Evolutionary conservation across 1,140 invertebrate genomes (phyloP), one percentile per base, ranked within the genome.

Genomic region (Saccostrea glomerata): DNA sequence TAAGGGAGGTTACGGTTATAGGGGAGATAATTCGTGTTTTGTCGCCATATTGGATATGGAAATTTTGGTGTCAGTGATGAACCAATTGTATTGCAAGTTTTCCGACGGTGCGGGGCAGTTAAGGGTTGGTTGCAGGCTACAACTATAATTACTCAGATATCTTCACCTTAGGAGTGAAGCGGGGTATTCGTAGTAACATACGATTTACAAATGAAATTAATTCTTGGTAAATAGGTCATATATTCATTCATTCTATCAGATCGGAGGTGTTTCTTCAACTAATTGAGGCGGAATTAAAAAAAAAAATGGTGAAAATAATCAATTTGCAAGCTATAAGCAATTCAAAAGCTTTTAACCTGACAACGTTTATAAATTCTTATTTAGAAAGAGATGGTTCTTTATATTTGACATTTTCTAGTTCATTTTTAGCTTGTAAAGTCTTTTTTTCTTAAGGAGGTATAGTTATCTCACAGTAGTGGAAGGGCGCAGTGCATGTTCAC

Each of bases 11-110:
- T 77, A 55, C 47, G 86, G 86, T 47, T 40, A 89, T 55, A 84
- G 58, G 88, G 88, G 63, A 89, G 84, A 84, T 88, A 85, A 88
- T 58, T 82, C 60, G 82, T 85, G 84, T 86, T 89, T 90, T 89
- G 89, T 90, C 88, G 89, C 91, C 89, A 89, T 90, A 91, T 89
- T 92, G 91, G 91, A 90, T 88, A 88, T 84, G 88, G 89, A 88
- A 91, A 87, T 88, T 84, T 86, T 90, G 91, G 91, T 92, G 91
- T 88, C 87, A 91, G 91, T 89, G 89, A 89, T 91, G 86, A 90
- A 70, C 90, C 90, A 91, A 87, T 90, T 88, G 89, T 92, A 90
- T 90, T 92, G 90, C 91, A 91, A 90, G 90, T 82, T 89, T 87
- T 91, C 83, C 89, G 85, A 87, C 84, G 91, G 91, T 92, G 91